phyloP scores from a whole-genome alignment of 2,888 invertebrate species.

The Ferdinandea cuprea region DNA sequence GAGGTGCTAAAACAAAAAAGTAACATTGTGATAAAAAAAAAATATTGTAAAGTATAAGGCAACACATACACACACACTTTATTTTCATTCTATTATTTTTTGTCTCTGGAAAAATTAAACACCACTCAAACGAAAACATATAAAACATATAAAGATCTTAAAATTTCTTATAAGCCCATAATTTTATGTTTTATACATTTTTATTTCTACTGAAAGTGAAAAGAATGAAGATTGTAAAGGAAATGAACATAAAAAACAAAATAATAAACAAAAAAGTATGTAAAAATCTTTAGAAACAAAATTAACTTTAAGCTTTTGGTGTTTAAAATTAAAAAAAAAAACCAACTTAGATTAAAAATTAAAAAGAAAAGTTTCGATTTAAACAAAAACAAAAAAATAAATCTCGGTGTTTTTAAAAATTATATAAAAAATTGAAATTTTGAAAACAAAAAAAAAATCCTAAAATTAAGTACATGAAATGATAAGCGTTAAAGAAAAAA shows the following conservation, averaged over 20 bases:
- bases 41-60: constrained; percentile 76
- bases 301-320: constrained; percentile 83
- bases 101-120: constrained; percentile 34
- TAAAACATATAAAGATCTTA: constrained; percentile 9
- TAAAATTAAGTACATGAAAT: constrained; percentile 76
- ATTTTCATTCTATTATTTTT: constrained; percentile 18
- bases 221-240: constrained; percentile 50
- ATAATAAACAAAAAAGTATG: constrained; percentile 69
- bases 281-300: constrained; percentile 77
- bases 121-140: constrained; percentile 8
- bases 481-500: constrained; percentile 75
- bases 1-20: constrained; percentile 83
- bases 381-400: constrained; percentile 40
- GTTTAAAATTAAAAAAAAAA: constrained; percentile 79
- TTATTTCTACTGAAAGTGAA: constrained; percentile 74
- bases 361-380: constrained; percentile 58
- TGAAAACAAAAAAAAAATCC: constrained; percentile 74
- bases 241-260: constrained; percentile 62
- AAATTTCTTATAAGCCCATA: constrained; percentile 10
- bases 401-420: constrained; percentile 74
- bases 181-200: constrained; percentile 64
- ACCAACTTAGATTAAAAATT: constrained; percentile 75
- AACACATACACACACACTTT: constrained; percentile 60
- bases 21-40: constrained; percentile 82
- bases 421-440: constrained; percentile 76